Percentiles rank a stretch among this genome's conserved stretches.
phyloP scores from a whole-genome alignment of 2,797 vertebrate species.

The Anguilla anguilla region DNA sequence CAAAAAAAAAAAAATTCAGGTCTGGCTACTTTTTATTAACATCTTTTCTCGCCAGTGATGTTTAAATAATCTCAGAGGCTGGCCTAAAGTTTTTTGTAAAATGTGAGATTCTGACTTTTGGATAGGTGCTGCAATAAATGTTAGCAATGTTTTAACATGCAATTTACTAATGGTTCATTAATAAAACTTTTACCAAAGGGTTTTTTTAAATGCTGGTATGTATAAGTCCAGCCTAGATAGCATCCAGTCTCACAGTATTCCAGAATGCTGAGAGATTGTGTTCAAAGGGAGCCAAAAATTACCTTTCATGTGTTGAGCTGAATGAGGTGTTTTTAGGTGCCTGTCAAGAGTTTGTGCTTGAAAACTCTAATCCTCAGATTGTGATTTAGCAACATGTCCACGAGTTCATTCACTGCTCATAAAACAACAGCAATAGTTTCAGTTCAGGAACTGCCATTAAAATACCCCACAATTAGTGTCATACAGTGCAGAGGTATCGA shows the following conservation, averaged over 20 bases:
- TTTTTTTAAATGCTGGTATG: slow-evolving; percentile 53
- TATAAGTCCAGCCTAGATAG: slow-evolving; percentile 47
- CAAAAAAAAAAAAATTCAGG: background rate
- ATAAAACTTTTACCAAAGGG: slow-evolving; percentile 17
- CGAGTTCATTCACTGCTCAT: slow-evolving; percentile 48
- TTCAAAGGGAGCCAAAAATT: slow-evolving; percentile 61
- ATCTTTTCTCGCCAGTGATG: background rate
- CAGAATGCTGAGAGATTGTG: slow-evolving; percentile 60
- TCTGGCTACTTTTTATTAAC: background rate
- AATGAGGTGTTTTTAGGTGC: slow-evolving; percentile 64
- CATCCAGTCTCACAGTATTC: slow-evolving; percentile 52
- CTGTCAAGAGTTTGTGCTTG: slow-evolving; percentile 40
- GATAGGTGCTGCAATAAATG: background rate
- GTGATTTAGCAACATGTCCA: slow-evolving; percentile 52
- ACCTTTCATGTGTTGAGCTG: slow-evolving; percentile 44
- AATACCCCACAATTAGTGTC: slow-evolving; percentile 47
- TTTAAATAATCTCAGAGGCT: background rate
- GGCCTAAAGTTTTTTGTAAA: background rate
- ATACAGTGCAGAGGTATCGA: slow-evolving; percentile 29
- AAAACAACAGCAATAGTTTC: slow-evolving; percentile 35
- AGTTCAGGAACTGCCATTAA: slow-evolving; percentile 49
- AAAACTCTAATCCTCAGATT: slow-evolving; percentile 53
- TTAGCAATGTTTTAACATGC: background rate
- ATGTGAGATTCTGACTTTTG: background rate
- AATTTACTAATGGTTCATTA: background rate